Evolutionary conservation across 1,140 invertebrate species (phyloP), one percentile per base, ranked within the genome.

Genomic region (Mylabris phalerata): DNA sequence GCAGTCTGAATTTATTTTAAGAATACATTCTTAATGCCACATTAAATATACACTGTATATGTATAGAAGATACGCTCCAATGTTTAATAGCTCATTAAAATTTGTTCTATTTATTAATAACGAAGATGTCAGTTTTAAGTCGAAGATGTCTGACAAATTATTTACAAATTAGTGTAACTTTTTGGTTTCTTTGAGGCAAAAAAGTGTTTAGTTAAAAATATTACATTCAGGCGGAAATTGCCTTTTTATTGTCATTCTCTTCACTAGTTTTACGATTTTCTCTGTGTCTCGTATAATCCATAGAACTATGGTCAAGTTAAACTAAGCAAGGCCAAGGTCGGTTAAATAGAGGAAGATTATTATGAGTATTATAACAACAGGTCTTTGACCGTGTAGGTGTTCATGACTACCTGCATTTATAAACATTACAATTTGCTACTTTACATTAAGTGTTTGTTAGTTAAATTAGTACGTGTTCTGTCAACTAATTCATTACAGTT

Each of bases 61-160:
- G 19, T 19, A 19, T 19, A 19, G 19, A 19, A 25, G 39, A 51
- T 52, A 52, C 42, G 49, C 43, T 46, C 51, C 2, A 11, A 25
- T 54, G 42, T 54, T 54, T 54, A 54, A 54, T 54, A 54, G 51
- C 41, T 54, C 51, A 45, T 54, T 54, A 45, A 45, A 54, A 7
- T 7, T 32, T 46, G 42, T 11, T 54, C 25, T 54, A 54, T 54
- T 54, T 54, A 54, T 54, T 54, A 13, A 38, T 4, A 54, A 45
- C 51, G 32, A 32, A 32, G 7, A 32, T 32, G 32, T 32, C 3
- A 32, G 4, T 32, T 32, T 32, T 7, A 32, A 4, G 7, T 5
- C 3, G 4, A 32, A 4, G 32, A 32, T 32, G 7, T 32, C 32
- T 32, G 32, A 32, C 32, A 32, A 32, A 32, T 7, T 19, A 19